Evolutionary conservation across 2,797 vertebrate genomes (phyloP).

Genomic region (Pseudochaenichthys georgianus): DNA sequence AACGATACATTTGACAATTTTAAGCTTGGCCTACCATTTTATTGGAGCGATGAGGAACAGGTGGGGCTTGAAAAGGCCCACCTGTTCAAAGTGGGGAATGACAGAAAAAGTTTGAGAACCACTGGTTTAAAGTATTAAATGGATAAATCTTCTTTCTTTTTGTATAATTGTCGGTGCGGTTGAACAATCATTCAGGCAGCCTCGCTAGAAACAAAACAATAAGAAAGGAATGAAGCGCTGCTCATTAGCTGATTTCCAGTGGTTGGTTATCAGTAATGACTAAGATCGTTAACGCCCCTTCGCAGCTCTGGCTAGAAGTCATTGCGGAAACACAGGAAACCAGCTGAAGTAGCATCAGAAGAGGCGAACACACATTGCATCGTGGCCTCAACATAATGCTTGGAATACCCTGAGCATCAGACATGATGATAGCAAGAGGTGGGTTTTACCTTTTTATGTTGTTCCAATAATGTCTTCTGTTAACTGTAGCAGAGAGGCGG

Average conservation of each 20-base stretch:
- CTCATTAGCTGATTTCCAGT: slow-evolving; percentile 1
- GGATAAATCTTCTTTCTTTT: slow-evolving; percentile 1
- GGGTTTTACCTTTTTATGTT: slow-evolving; percentile 43
- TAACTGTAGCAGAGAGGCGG: background rate
- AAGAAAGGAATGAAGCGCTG: background rate
- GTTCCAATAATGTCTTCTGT: background rate
- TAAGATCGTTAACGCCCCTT: slow-evolving; percentile 49
- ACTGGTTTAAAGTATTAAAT: slow-evolving; percentile 14
- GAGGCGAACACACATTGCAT: slow-evolving; percentile 27
- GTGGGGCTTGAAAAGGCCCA: too few relatives aligned
- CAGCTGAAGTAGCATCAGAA: slow-evolving; percentile 33
- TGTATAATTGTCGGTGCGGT: background rate
- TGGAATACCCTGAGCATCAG: slow-evolving; percentile 43
- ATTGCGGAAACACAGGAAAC: slow-evolving; percentile 63
- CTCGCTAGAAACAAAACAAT: background rate
- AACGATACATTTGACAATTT: too few relatives aligned
- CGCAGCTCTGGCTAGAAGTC: slow-evolving; percentile 33
- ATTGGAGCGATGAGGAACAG: too few relatives aligned
- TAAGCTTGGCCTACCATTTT: too few relatives aligned
- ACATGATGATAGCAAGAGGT: slow-evolving; percentile 64
- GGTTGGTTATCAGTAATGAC: slow-evolving; percentile 36
- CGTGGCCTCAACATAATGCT: slow-evolving; percentile 20
- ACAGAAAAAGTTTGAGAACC: too few relatives aligned
- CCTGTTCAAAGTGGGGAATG: too few relatives aligned
- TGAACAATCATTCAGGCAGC: background rate